These are phyloP conservation scores for Callionymus lyra DNA, from an alignment of 2,113 vertebrate genomes.

Conservation along the genomic window DNA sequence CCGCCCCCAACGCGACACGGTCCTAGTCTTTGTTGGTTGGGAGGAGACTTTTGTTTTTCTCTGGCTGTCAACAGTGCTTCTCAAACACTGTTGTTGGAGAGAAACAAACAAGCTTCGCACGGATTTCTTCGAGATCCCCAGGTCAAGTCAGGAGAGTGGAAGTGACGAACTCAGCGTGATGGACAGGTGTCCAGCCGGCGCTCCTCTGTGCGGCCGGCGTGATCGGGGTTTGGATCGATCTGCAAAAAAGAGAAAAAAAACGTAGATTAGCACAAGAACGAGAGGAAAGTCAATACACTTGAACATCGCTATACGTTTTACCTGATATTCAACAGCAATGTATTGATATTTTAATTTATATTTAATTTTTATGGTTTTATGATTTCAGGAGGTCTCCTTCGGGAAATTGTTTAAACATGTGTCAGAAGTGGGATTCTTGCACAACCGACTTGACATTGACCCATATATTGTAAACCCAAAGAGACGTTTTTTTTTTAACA, in stretches of 20 bases:
- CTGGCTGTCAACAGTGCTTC: conserved; percentile 56
- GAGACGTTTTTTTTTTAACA: conserved; percentile 2
- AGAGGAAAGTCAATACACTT: neutral
- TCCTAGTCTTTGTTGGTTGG: conserved; percentile 42
- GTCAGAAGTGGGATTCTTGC: too few species aligned
- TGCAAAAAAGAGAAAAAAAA: conserved; percentile 28
- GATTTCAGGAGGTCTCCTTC: too few species aligned
- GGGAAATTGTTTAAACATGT: too few species aligned
- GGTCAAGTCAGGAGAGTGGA: conserved; percentile 40
- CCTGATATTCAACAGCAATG: too few species aligned
- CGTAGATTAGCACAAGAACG: neutral
- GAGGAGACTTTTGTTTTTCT: conserved; percentile 52
- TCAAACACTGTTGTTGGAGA: conserved; percentile 48
- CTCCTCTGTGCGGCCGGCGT: conserved; percentile 65
- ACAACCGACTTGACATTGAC: conserved; percentile 32
- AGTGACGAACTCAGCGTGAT: conserved; percentile 86
- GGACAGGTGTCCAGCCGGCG: conserved; percentile 81
- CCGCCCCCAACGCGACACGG: conserved; percentile 38
- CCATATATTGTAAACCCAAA: conserved; percentile 13
- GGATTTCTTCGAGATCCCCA: conserved; percentile 35
- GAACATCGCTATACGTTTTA: too few species aligned
- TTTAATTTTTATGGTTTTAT: too few species aligned
- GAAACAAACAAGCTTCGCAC: conserved; percentile 58
- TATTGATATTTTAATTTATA: too few species aligned
- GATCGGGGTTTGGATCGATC: conserved; percentile 95